Base-by-base conservation (phyloP, 92 coral and sea anemone species). In the Plumapathes pennacea region DNA sequence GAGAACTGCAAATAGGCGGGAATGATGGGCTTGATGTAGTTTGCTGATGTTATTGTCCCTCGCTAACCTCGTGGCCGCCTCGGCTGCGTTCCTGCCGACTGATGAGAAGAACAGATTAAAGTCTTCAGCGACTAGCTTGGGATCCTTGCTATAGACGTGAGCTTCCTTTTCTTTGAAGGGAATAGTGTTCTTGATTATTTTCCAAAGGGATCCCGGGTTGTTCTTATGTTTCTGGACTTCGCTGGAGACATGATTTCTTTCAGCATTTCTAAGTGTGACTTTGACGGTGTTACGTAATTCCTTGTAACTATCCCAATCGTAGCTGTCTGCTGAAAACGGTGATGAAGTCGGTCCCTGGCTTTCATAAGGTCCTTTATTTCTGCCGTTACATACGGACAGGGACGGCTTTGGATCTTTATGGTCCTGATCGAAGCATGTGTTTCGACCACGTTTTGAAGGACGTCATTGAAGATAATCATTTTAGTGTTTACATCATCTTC, bases 341-440 rank as follows among this genome's bases (percentile, higher is more conserved):
- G 23, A 21, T 34, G 46, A 9, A 34, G 45, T 17, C 28, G 20
- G 10, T 58, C 51, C 29, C 41, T 59, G 13, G 11, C 10, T 8
- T 10, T 41, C 66, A 41, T 54, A 7, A 11, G 46, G 1, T 76
- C 69, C 32, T 67, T 76, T 12, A 82, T 54, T 46, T 67, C 84
- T 25, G 39, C 57, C 10, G 67, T 70, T 34, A 64, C 78, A 51
- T 66, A 69, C 25, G 89, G 76, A 50, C 74, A 77, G 26, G 89
- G 84, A 19, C 68, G 76, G 24, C 54, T 53, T 33, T 63, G 78
- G 26, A 61, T 30, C 40, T 33, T 69, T 25, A 76, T 74, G 5
- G 64, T 15, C 62, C 76, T 76, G 9, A 76, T 13, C 26, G 79
- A 83, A 10, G 74, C 83, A 29, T 76, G 65, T 5, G 33, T 25